phyloP scores from a whole-genome alignment of 2,797 vertebrate species.

The Xiphorhynchus erythropygius region DNA sequence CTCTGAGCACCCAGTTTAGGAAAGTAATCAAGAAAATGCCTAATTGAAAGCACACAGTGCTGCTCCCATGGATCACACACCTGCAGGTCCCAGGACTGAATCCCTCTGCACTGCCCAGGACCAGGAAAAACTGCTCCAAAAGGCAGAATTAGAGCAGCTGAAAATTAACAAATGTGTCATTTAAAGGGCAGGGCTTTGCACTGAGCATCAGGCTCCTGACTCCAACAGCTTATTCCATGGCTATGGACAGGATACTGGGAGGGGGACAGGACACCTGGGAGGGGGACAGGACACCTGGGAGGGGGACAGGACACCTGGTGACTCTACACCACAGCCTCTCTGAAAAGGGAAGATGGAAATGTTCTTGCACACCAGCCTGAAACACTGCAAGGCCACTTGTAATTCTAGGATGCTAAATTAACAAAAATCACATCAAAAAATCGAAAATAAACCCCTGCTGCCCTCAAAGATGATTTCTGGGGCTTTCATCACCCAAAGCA shows the following conservation, averaged over 20 bases:
- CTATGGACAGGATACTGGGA: rapidly evolving
- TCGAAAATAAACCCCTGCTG: background rate
- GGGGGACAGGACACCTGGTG: background rate
- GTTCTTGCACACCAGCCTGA: background rate
- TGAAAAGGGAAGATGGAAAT: background rate
- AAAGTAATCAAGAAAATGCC: background rate
- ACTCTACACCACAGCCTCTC: background rate
- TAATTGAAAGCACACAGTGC: background rate
- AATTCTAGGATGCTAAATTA: background rate
- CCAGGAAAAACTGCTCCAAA: background rate
- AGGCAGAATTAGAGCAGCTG: background rate
- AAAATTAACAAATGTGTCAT: background rate
- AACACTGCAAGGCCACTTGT: background rate
- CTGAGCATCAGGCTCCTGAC: background rate
- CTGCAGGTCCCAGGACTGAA: background rate
- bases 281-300: background rate
- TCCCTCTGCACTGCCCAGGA: background rate
- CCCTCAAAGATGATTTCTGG: background rate
- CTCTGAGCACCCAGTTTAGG: background rate
- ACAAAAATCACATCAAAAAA: background rate
- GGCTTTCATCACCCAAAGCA: background rate
- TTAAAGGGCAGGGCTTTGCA: background rate
- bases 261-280: background rate
- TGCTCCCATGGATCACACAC: background rate
- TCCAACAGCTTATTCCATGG: background rate